Evolutionary conservation across 2,113 vertebrate genomes (phyloP).

Genomic region (Redunca redunca): DNA sequence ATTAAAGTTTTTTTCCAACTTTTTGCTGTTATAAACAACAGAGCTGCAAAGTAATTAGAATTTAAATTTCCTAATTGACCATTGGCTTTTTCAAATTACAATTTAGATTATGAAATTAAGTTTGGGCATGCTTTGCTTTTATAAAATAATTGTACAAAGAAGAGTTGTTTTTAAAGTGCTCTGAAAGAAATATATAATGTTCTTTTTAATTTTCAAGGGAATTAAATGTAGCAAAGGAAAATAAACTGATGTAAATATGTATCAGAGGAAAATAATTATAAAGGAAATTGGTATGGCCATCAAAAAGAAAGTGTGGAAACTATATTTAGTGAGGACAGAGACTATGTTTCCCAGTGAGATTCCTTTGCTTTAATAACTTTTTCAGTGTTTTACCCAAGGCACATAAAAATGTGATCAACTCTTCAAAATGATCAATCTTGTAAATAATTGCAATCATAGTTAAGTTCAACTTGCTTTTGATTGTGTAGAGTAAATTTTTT

Average conservation of each 20-base stretch:
- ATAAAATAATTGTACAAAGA: conserved; percentile 8
- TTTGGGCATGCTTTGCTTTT: conserved; percentile 1
- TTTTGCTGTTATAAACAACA: background rate
- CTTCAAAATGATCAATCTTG: conserved; percentile 27
- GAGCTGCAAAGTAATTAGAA: background rate
- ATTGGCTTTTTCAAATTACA: background rate
- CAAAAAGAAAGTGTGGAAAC: conserved; percentile 4
- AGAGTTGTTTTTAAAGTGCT: conserved; percentile 3
- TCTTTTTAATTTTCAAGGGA: background rate
- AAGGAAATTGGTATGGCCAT: background rate
- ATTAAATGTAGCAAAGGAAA: background rate
- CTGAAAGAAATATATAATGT: background rate
- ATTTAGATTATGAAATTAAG: conserved; percentile 34
- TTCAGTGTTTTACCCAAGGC: background rate
- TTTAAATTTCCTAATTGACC: conserved; percentile 20
- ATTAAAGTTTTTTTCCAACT: background rate
- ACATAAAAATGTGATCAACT: background rate
- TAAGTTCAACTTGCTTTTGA: conserved; percentile 40
- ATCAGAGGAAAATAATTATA: conserved; percentile 6
- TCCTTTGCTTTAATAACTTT: conserved; percentile 44
- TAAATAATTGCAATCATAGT: conserved; percentile 9
- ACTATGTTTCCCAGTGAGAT: background rate
- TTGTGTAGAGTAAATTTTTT: background rate
- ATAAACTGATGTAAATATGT: background rate
- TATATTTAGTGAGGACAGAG: conserved; percentile 22